phyloP scores from a whole-genome alignment of 1,140 invertebrate genomes.

The Ruditapes philippinarum region DNA sequence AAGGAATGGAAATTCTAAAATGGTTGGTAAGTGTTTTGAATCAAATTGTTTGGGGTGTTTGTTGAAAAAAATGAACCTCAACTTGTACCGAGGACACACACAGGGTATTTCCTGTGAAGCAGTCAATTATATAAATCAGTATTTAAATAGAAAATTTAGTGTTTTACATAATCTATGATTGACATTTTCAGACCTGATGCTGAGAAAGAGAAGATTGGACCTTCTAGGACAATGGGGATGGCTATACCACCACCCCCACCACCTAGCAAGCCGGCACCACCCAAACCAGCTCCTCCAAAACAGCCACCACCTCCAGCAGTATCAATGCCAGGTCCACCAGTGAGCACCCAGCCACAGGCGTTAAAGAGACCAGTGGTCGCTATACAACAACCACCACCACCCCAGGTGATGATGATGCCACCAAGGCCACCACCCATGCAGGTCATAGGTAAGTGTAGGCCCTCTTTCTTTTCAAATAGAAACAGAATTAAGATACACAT shows the following conservation, averaged over 20 bases:
- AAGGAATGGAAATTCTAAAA: too few relatives aligned
- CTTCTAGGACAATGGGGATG: constrained; percentile 80
- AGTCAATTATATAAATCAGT: too few relatives aligned
- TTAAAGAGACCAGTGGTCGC: constrained; percentile 64
- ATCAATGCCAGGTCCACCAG: constrained; percentile 62
- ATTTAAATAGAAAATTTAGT: too few relatives aligned
- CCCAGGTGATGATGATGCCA: constrained; percentile 81
- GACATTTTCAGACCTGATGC: constrained; percentile 93
- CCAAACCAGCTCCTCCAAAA: constrained; percentile 80
- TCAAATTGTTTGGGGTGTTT: too few relatives aligned
- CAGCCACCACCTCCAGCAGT: constrained; percentile 37
- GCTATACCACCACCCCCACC: constrained; percentile 74
- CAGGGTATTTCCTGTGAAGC: too few relatives aligned
- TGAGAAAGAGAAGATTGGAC: constrained; percentile 93
- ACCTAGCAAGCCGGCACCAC: constrained; percentile 71
- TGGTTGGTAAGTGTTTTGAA: too few relatives aligned
- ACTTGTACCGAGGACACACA: too few relatives aligned
- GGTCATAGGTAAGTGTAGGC: constrained; percentile 75
- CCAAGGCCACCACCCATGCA: constrained; percentile 79
- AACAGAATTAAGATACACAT: too few relatives aligned
- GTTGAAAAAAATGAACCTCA: too few relatives aligned
- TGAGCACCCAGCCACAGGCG: constrained; percentile 57
- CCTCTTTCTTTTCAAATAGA: neutral
- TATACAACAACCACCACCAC: constrained; percentile 73
- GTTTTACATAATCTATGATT: too few relatives aligned